These are phyloP conservation scores for Gymnoscelis rufifasciata DNA, from an alignment of 2,888 invertebrate genomes.

Conservation along the genomic window DNA sequence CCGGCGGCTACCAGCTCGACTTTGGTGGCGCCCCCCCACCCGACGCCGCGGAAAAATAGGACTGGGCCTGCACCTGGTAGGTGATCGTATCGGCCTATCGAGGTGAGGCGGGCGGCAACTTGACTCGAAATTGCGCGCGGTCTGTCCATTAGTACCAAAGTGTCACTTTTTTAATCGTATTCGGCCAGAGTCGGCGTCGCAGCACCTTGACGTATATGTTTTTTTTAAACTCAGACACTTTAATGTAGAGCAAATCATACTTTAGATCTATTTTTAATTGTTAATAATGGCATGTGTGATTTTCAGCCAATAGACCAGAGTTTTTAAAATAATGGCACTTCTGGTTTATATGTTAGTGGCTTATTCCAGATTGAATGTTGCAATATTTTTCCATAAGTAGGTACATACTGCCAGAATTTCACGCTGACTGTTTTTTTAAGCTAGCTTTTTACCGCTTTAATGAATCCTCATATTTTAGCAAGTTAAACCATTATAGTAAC, in stretches of 20 bases:
- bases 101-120: slow-evolving; percentile 26
- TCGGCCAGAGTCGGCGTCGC: slow-evolving; percentile 26
- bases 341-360: slow-evolving; percentile 39
- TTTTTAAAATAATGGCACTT: slow-evolving; percentile 60
- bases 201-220: slow-evolving; percentile 30
- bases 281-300: slow-evolving; percentile 46
- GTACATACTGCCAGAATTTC: slow-evolving; percentile 6
- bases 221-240: slow-evolving; percentile 31
- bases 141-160: slow-evolving; percentile 45
- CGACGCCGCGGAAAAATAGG: slow-evolving; percentile 64
- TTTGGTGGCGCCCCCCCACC: slow-evolving; percentile 77
- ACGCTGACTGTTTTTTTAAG: neutral
- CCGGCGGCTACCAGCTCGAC: slow-evolving; percentile 83
- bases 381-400: slow-evolving; percentile 6
- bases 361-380: slow-evolving; percentile 36
- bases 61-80: slow-evolving; percentile 27
- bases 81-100: slow-evolving; percentile 16
- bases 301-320: slow-evolving; percentile 42
- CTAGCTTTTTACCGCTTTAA: neutral
- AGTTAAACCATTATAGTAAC: too few relatives aligned
- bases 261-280: slow-evolving; percentile 40
- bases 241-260: slow-evolving; percentile 41
- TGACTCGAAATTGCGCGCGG: slow-evolving; percentile 29
- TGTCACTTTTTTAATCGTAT: slow-evolving; percentile 40
- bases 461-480: too few relatives aligned